Evolutionary conservation across 2,797 vertebrate species (phyloP).

Genomic region (Acrocephalus scirpaceus): DNA sequence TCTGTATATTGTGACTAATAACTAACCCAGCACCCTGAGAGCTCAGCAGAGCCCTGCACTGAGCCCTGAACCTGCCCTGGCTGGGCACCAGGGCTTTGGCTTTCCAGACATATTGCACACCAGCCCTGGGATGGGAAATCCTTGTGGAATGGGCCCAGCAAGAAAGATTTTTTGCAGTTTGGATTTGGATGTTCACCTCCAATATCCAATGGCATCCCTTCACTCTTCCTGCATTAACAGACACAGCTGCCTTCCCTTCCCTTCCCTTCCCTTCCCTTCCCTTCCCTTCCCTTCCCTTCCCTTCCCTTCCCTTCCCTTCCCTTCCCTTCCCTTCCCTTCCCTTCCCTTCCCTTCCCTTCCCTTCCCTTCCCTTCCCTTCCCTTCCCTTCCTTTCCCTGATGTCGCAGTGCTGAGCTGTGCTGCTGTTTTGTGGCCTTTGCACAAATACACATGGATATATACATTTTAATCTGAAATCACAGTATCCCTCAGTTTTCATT

Average conservation of each 20-base stretch:
- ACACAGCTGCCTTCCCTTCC: background rate
- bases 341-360: too few relatives aligned
- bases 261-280: background rate
- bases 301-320: background rate
- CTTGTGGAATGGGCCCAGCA: background rate
- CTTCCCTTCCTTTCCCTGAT: too few relatives aligned
- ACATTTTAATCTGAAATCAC: background rate
- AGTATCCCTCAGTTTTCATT: background rate
- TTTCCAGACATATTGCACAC: rapidly evolving
- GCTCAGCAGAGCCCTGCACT: background rate
- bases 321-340: background rate
- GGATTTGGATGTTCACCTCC: background rate
- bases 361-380: too few relatives aligned
- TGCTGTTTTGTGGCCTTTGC: background rate
- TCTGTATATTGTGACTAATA: background rate
- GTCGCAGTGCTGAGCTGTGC: too few relatives aligned
- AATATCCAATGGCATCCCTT: background rate
- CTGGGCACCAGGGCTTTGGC: rapidly evolving
- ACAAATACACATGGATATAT: background rate
- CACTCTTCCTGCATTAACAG: background rate
- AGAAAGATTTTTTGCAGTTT: background rate
- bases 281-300: background rate
- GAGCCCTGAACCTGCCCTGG: background rate
- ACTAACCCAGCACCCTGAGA: background rate
- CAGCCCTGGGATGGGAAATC: background rate